A percentile compares a stretch with the other conserved stretches of the same genome.
phyloP scores from a whole-genome alignment of 2,797 vertebrate genomes.

The Melopsittacus undulatus region DNA sequence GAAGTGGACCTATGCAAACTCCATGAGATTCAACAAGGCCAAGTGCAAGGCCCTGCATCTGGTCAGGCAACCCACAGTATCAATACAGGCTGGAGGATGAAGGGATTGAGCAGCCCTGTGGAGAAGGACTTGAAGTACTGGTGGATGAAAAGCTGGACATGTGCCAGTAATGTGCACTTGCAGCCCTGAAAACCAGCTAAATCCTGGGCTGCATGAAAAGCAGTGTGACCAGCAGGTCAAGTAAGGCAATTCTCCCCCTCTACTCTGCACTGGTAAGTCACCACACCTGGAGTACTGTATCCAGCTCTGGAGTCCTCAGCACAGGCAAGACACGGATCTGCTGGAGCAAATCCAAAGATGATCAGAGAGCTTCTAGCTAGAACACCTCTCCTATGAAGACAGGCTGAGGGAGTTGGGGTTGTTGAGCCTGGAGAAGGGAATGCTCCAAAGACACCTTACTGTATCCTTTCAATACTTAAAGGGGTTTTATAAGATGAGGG shows the following conservation, averaged over 20 bases:
- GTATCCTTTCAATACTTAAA: not conserved
- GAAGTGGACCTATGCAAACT: not conserved
- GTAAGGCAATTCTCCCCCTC: not conserved
- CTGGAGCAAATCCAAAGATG: not conserved
- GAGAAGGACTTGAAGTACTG: not conserved
- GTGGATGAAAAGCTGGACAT: not conserved
- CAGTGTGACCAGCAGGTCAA: fast-evolving
- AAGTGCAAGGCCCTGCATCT: not conserved
- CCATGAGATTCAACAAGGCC: not conserved
- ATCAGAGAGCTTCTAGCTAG: not conserved
- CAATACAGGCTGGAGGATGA: not conserved
- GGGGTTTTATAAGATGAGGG: not conserved
- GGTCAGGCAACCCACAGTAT: not conserved
- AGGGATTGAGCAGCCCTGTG: fast-evolving
- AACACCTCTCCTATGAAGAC: not conserved
- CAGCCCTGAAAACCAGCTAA: not conserved
- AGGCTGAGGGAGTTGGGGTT: not conserved
- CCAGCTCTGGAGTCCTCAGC: not conserved
- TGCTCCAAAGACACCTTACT: not conserved
- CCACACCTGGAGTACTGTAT: not conserved
- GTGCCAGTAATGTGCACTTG: fast-evolving
- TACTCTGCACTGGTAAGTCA: not conserved
- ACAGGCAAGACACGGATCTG: not conserved
- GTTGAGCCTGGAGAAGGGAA: not conserved
- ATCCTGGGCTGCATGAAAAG: not conserved